A percentile compares a stretch with the other conserved stretches of the same genome.
phyloP scores from a whole-genome alignment of 2,113 vertebrate genomes.

The Redunca redunca region DNA sequence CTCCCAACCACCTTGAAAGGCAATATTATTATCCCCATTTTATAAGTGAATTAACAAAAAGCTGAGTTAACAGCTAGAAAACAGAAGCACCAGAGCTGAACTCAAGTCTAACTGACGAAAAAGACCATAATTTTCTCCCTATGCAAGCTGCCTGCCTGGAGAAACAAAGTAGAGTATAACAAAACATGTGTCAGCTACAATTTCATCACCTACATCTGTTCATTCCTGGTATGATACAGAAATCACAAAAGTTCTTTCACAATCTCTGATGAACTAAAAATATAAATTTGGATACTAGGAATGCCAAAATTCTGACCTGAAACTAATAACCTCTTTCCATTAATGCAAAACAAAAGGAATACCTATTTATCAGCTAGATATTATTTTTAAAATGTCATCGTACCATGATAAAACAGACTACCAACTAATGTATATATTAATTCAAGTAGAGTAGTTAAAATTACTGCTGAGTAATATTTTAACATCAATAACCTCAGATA shows the following conservation, averaged over 20 bases:
- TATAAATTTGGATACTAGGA: not conserved
- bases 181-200: not conserved
- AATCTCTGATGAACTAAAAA: not conserved
- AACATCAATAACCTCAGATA: too few species aligned
- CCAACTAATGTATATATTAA: not conserved
- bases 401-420: not conserved
- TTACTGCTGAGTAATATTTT: not conserved
- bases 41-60: slow-evolving; percentile 23
- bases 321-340: slow-evolving; percentile 8
- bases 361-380: not conserved
- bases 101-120: not conserved
- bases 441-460: not conserved
- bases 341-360: not conserved
- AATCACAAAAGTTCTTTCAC: slow-evolving; percentile 6
- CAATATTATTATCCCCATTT: not conserved
- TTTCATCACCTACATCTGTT: slow-evolving; percentile 19
- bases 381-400: not conserved
- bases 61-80: not conserved
- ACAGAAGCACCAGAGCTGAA: not conserved
- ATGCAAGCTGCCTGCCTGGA: not conserved
- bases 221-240: slow-evolving; percentile 1
- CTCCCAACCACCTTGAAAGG: not conserved
- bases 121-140: not conserved
- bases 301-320: not conserved
- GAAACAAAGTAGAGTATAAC: not conserved